Conservation (phyloP, 1,140 invertebrate genomes). For the Drosophila nebulosa region DNA sequence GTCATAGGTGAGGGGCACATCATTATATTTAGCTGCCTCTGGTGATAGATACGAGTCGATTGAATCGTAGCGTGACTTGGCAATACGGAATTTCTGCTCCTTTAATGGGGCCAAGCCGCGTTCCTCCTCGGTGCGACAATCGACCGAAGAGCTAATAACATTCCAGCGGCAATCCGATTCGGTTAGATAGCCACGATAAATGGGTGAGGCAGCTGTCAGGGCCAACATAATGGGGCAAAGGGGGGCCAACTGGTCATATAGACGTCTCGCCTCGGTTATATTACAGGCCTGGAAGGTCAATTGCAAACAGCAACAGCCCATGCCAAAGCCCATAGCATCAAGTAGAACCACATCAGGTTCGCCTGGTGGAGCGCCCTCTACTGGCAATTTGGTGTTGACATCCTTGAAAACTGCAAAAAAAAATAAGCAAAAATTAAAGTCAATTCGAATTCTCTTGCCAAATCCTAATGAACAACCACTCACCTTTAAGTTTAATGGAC, state of each 20-base stretch:
- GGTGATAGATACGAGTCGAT: conserved; percentile 98
- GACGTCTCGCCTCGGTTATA: conserved; percentile 95
- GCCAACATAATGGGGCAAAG: conserved; percentile 99
- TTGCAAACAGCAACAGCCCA: conserved; percentile 99
- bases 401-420: conserved; percentile 92
- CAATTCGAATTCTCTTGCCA: background rate
- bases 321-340: conserved; percentile 99
- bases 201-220: conserved; percentile 96
- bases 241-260: conserved; percentile 98
- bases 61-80: conserved; percentile 98
- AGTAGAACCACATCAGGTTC: conserved; percentile 95
- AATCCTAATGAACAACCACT: conserved; percentile 38
- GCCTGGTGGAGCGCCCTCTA: conserved; percentile 86
- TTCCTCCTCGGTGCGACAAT: conserved; percentile 97
- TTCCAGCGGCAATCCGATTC: conserved; percentile 99
- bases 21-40: conserved; percentile 84
- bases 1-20: conserved; percentile 90
- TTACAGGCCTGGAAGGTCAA: conserved; percentile 96
- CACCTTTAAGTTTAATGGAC: conserved; percentile 97
- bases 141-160: conserved; percentile 96
- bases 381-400: conserved; percentile 90
- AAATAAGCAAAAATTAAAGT: background rate
- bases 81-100: conserved; percentile 91
- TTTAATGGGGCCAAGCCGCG: conserved; percentile 90
- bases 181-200: conserved; percentile 95